phyloP scores from a whole-genome alignment of 2,888 invertebrate genomes.

The Apamea crenata region DNA sequence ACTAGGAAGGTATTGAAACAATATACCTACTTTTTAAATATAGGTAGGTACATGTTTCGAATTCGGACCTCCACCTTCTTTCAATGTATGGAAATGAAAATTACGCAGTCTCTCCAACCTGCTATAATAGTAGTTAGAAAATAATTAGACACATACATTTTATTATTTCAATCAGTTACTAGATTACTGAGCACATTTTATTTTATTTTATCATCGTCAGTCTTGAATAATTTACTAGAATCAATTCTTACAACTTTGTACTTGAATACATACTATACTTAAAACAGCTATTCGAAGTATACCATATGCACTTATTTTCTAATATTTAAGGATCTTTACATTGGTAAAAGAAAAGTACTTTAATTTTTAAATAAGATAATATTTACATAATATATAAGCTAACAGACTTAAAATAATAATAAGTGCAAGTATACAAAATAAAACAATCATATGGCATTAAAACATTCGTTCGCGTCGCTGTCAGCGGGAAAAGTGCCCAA shows the following conservation, averaged over 20 bases:
- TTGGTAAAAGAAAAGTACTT: not conserved
- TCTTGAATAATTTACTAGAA: not conserved
- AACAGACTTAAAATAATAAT: too few relatives aligned
- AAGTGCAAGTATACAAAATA: too few relatives aligned
- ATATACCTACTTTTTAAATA: conserved; percentile 11
- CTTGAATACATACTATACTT: not conserved
- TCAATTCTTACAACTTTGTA: not conserved
- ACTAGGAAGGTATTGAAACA: not conserved
- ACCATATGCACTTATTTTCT: not conserved
- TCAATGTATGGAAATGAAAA: not conserved
- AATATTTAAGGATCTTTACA: not conserved
- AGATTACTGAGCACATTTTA: not conserved
- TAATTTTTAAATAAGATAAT: too few relatives aligned
- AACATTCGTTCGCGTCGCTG: too few relatives aligned
- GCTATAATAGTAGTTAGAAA: not conserved
- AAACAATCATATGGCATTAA: too few relatives aligned
- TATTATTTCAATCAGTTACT: not conserved
- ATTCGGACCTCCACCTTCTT: not conserved
- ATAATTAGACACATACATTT: not conserved
- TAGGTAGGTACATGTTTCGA: conserved; percentile 9
- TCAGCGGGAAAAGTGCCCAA: too few relatives aligned
- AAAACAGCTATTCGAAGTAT: not conserved
- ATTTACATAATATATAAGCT: too few relatives aligned
- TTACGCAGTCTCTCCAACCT: not conserved
- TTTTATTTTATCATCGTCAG: not conserved